Base-by-base conservation (phyloP, 2,888 invertebrate species). In the Drosophila glabriapex region DNA sequence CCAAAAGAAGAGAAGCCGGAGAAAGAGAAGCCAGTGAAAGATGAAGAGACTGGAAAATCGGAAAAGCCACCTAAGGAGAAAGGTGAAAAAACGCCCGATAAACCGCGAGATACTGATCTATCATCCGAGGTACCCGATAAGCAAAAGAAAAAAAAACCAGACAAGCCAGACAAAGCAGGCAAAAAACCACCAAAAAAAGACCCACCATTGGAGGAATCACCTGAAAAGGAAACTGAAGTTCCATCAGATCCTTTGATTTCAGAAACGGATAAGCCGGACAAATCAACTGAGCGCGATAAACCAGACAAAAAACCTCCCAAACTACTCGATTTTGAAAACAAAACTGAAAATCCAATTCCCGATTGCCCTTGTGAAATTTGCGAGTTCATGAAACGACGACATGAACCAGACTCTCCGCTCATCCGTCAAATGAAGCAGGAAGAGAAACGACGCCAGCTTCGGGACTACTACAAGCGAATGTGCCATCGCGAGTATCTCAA, bases 291-390 rank as follows among this genome's bases (percentile, higher is more conserved):
- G 5, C 10, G 1, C 19, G n/a, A 7, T 4, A 19, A 31, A 12
- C 61, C n/a, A 1, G 14, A 7, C 4, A 50, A 64, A 14, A 35
- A 43, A 19, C 33, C 49, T 6, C 4, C 5, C 33, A 59, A 54
- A 1, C 41, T 5, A 9, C 9, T 46, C 7, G 22, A 16, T 4
- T 46, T 46, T 9, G 14, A 46, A 16, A 9, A 25, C 1, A 46
- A 46, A 16, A 16, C 16, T 16, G 35, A 35, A 16, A 14, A 14
- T 14, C 35, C 35, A 1, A 9, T 16, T 9, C 46, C 46, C 9
- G 79, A 66, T 22, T 81, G 80, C 39, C 72, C 75, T 10, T 81
- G 80, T 43, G 59, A 56, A 7, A 39, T 68, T 0, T 82, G 82
- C 10, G 29, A 71, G 19, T 83, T 73, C 12, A 77, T 73, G 73